phyloP scores from a whole-genome alignment of 2,113 vertebrate species.

The Prionailurus viverrinus region DNA sequence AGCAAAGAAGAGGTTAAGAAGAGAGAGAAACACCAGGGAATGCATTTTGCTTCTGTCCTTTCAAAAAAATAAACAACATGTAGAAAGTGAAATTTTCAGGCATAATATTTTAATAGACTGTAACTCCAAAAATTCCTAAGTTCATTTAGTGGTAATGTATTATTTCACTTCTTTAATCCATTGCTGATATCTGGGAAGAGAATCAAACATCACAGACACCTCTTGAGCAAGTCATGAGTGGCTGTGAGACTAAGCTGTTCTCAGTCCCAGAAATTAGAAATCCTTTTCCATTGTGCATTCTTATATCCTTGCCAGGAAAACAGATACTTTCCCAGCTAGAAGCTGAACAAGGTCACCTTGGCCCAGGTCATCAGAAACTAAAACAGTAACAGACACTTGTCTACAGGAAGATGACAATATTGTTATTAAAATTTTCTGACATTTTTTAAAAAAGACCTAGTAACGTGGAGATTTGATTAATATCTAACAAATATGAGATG shows the following conservation, averaged over 20 bases:
- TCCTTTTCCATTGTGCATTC: slow-evolving; percentile 12
- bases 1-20: background rate
- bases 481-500: slow-evolving; percentile 9
- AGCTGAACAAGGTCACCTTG: slow-evolving; percentile 69
- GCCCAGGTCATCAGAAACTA: slow-evolving; percentile 60
- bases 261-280: slow-evolving; percentile 59
- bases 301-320: background rate
- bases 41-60: background rate
- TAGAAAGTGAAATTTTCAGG: background rate
- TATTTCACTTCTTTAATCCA: slow-evolving; percentile 54
- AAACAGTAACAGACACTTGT: slow-evolving; percentile 54
- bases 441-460: slow-evolving; percentile 45
- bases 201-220: slow-evolving; percentile 27
- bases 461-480: slow-evolving; percentile 3
- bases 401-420: slow-evolving; percentile 48
- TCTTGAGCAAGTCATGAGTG: slow-evolving; percentile 9
- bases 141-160: background rate
- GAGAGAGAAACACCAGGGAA: background rate
- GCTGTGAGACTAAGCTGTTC: slow-evolving; percentile 54
- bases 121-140: slow-evolving; percentile 2
- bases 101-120: background rate
- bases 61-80: background rate
- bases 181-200: slow-evolving; percentile 23
- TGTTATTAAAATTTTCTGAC: slow-evolving; percentile 40
- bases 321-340: background rate